Evolutionary conservation across 2,888 invertebrate species (phyloP), one percentile per base, ranked within the genome.

Genomic region (Epinotia ramella): DNA sequence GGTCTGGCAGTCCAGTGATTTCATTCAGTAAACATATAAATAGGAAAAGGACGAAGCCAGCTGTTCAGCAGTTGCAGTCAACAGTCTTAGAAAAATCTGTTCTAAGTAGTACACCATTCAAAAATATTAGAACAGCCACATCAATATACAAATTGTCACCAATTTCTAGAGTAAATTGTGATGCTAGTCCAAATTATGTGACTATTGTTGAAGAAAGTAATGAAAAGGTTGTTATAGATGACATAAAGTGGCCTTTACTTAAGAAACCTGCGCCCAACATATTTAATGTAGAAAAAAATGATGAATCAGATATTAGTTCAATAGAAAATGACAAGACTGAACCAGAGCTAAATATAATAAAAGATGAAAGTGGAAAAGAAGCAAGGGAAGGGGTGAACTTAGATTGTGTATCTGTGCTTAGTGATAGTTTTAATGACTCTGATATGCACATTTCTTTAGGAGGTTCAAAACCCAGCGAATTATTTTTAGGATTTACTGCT

Each of bases 111-210:
- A 94, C 94, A 56, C 94, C 94, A 73, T 91, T 90, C 72, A 87
- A 85, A 82, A 84, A 87, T 64, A 94, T 89, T 78, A 88, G 91
- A 80, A 88, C 89, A 11, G 86, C 89, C 77, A 86, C 89, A 78
- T 93, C 93, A 59, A 93, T 94, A 79, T 93, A 86, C 79, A 90
- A 89, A 76, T 90, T 92, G 78, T 94, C 94, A 49, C 93, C 94
- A 57, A 93, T 94, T 75, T 73, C 81, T 56, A 79, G 81, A 73
- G 78, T 77, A 70, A 83, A 80, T 79, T 68, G 84, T 56, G 79
- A 83, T 67, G 81, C 80, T 33, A 89, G 81, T 77, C 81, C 82
- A 44, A 83, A 85, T 18, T 78, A 74, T 82, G 73, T 77, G 9
- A 79, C 83, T 56, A 78, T 84, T 65, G 75, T 65, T 72, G 86